phyloP scores from a whole-genome alignment of 2,113 vertebrate genomes.

The Syrrhaptes paradoxus region DNA sequence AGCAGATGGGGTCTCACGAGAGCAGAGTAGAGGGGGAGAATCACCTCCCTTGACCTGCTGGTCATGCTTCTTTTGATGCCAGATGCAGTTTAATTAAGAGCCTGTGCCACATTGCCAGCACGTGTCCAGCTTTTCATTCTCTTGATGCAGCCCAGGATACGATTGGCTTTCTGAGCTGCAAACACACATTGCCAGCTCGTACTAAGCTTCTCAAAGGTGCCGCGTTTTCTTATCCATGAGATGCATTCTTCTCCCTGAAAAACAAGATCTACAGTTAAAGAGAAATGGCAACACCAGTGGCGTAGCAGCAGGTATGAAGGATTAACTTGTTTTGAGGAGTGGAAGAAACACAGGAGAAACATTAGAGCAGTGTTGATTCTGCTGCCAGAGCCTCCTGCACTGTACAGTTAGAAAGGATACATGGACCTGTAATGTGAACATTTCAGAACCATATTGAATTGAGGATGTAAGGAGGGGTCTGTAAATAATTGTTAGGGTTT shows the following conservation, averaged over 20 bases:
- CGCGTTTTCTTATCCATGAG: background rate
- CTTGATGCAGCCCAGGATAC: no score
- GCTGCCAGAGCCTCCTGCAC: background rate
- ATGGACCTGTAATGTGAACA: background rate
- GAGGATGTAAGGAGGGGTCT: background rate
- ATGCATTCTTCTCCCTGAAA: background rate
- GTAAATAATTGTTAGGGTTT: background rate
- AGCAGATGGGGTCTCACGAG: no score
- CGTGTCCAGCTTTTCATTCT: no score
- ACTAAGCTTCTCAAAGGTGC: background rate
- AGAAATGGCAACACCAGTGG: background rate
- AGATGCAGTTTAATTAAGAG: no score
- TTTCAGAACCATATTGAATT: background rate
- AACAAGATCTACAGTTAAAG: fast-evolving
- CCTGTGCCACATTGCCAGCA: no score
- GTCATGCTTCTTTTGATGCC: no score
- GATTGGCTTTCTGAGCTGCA: no score
- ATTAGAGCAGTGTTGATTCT: background rate
- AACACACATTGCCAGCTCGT: no score
- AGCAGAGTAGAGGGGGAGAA: no score
- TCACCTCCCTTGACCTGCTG: no score
- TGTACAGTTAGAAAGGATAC: background rate
- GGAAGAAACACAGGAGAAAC: background rate
- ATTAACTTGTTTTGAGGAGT: background rate
- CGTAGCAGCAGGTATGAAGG: background rate